A percentile compares a stretch with the other conserved stretches of the same genome.
Conservation (phyloP, 2,888 invertebrate species). For the Amblyjoppa proteus region DNA sequence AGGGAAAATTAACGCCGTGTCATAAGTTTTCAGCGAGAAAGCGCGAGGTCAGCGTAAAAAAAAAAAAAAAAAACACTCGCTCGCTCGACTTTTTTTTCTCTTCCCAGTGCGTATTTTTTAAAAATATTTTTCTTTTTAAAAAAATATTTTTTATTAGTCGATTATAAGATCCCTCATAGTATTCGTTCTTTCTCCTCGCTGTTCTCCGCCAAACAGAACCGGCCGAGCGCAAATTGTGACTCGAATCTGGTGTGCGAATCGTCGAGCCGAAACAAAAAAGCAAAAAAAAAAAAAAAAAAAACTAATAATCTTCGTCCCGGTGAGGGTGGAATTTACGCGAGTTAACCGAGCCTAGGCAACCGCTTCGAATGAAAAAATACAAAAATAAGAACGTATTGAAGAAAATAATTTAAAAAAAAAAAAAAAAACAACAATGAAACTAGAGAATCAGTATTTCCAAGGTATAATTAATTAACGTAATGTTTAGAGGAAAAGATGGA, state of each 20-base stretch:
- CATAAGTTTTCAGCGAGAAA: constrained; percentile 34
- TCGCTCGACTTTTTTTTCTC: constrained; percentile 31
- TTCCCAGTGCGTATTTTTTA: constrained; percentile 34
- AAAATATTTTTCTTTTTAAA: not conserved
- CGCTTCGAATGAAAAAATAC: constrained; percentile 68
- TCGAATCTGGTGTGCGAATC: constrained; percentile 33
- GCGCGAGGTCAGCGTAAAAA: constrained; percentile 2
- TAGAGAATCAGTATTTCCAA: constrained; percentile 79
- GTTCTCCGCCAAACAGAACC: not conserved
- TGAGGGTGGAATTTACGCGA: constrained; percentile 66
- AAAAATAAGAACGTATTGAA: constrained; percentile 33
- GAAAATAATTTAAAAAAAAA: constrained; percentile 23
- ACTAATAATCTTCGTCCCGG: not conserved
- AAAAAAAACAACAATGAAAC: constrained; percentile 50
- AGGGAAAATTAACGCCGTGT: not conserved
- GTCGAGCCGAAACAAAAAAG: not conserved
- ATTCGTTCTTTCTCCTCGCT: constrained; percentile 13
- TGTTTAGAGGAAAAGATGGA: constrained; percentile 43
- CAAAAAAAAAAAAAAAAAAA: not conserved
- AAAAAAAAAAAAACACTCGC: constrained; percentile 1
- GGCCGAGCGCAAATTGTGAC: not conserved
- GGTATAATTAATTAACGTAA: constrained; percentile 72
- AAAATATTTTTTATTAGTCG: not conserved
- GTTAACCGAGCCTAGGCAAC: constrained; percentile 71
- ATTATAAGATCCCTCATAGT: constrained; percentile 6